Evolutionary conservation across 2,888 invertebrate species (phyloP).

Genomic region (Cremastinae sp.): DNA sequence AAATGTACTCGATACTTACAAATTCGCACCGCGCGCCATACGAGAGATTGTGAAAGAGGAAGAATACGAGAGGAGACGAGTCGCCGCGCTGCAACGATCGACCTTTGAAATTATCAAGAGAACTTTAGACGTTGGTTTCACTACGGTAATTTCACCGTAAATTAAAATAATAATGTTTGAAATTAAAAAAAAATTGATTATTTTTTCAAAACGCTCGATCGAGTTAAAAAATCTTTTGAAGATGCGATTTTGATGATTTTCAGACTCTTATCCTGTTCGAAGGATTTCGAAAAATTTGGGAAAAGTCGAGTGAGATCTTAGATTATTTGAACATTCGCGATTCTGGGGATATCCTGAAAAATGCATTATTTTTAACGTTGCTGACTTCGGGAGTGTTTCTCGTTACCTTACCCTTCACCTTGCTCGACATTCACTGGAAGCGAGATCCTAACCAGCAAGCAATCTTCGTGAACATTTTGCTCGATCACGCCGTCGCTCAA

Average conservation of each 20-base stretch:
- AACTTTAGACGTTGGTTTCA: constrained; percentile 42
- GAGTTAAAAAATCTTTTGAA: not conserved
- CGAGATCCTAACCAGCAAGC: constrained; percentile 15
- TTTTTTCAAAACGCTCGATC: not conserved
- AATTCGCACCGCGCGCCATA: constrained; percentile 46
- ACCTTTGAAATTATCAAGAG: constrained; percentile 45
- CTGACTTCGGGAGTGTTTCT: constrained; percentile 48
- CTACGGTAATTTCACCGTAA: constrained; percentile 38
- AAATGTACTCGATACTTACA: constrained; percentile 41
- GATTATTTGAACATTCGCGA: constrained; percentile 48
- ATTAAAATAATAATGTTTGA: constrained; percentile 1
- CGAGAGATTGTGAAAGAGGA: constrained; percentile 47
- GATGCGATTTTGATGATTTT: no score
- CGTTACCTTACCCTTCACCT: constrained; percentile 44
- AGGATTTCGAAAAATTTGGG: constrained; percentile 56
- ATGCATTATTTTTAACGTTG: constrained; percentile 53
- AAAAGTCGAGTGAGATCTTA: constrained; percentile 43
- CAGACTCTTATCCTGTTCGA: constrained; percentile 51
- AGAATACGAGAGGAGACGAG: constrained; percentile 48
- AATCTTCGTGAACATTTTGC: constrained; percentile 31
- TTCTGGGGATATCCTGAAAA: constrained; percentile 45
- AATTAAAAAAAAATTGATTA: not conserved
- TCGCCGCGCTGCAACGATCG: constrained; percentile 42
- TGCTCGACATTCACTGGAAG: constrained; percentile 41
- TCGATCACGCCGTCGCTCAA: constrained; percentile 51